These are phyloP conservation scores for Clivina fossor DNA, from an alignment of 2,888 invertebrate genomes.

Conservation along the genomic window DNA sequence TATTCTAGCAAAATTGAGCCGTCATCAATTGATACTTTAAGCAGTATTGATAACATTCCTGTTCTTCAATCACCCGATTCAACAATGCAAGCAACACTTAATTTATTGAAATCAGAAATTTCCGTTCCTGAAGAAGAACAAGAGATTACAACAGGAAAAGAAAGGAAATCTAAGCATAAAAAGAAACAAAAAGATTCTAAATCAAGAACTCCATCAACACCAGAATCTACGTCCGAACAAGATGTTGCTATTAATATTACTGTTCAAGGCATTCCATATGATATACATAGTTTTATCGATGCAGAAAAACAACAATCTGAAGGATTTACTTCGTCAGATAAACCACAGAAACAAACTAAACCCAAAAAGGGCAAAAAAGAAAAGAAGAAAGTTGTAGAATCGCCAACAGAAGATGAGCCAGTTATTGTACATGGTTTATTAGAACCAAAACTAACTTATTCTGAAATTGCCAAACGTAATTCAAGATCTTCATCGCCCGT, in stretches of 20 bases:
- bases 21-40: slow-evolving; percentile 26
- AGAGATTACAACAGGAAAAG: slow-evolving; percentile 7
- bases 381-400: slow-evolving; percentile 37
- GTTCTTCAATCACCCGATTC: too few species aligned
- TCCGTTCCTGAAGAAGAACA: slow-evolving; percentile 15
- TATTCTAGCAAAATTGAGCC: background rate
- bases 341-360: slow-evolving; percentile 36
- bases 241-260: slow-evolving; percentile 33
- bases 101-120: slow-evolving; percentile 27
- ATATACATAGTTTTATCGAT: slow-evolving; percentile 42
- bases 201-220: slow-evolving; percentile 20
- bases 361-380: slow-evolving; percentile 30
- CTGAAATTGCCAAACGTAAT: slow-evolving; percentile 45
- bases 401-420: slow-evolving; percentile 42
- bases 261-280: slow-evolving; percentile 44
- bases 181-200: slow-evolving; percentile 14
- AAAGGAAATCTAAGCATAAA: slow-evolving; percentile 19
- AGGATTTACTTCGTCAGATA: slow-evolving; percentile 36
- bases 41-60: too few species aligned
- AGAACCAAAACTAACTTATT: slow-evolving; percentile 47
- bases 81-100: slow-evolving; percentile 20
- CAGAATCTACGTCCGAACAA: slow-evolving; percentile 30
- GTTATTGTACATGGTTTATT: slow-evolving; percentile 34
- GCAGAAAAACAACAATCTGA: slow-evolving; percentile 39
- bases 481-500: slow-evolving; percentile 47